phyloP scores from a whole-genome alignment of 1,140 invertebrate species.

The Onthophagus taurus region DNA sequence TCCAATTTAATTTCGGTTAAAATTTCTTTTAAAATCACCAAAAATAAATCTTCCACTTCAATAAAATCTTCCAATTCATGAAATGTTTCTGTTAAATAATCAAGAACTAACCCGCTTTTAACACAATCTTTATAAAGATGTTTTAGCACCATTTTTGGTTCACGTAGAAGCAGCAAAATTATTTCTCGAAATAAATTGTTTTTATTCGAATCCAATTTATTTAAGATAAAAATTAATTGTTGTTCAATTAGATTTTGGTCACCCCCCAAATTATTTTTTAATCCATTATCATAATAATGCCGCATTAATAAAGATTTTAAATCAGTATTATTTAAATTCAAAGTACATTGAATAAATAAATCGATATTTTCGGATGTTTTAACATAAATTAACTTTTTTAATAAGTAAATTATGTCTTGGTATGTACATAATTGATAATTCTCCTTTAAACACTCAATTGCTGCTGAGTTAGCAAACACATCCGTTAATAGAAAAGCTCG shows the following conservation, averaged over 20 bases:
- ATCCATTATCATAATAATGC: conserved; percentile 25
- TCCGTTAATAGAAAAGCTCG: conserved; percentile 24
- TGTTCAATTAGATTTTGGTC: conserved; percentile 1
- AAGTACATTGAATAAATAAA: conserved; percentile 29
- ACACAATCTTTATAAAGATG: conserved; percentile 24
- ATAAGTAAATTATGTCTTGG: conserved; percentile 21
- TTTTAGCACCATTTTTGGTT: conserved; percentile 21
- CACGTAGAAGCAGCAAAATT: conserved; percentile 27
- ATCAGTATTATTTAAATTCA: conserved; percentile 18
- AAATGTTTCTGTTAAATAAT: conserved; percentile 4
- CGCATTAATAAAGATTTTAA: conserved; percentile 20
- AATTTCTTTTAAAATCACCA: conserved; percentile 18
- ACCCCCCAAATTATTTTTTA: conserved; percentile 15
- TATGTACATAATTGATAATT: conserved; percentile 27
- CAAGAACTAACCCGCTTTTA: conserved; percentile 20
- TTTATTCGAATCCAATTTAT: conserved; percentile 20
- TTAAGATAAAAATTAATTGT: conserved; percentile 22
- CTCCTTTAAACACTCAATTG: conserved; percentile 25
- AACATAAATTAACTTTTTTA: conserved; percentile 16
- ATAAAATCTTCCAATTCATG: conserved; percentile 17
- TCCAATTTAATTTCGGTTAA: conserved; percentile 16
- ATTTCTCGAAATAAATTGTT: conserved; percentile 22
- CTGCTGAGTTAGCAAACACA: conserved; percentile 24
- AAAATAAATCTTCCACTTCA: conserved; percentile 22
- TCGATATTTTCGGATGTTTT: conserved; percentile 18